Evolutionary conservation across 2,113 vertebrate species (phyloP), one percentile per base, ranked within the genome.

Genomic region (Mesembrinibis cayennensis): DNA sequence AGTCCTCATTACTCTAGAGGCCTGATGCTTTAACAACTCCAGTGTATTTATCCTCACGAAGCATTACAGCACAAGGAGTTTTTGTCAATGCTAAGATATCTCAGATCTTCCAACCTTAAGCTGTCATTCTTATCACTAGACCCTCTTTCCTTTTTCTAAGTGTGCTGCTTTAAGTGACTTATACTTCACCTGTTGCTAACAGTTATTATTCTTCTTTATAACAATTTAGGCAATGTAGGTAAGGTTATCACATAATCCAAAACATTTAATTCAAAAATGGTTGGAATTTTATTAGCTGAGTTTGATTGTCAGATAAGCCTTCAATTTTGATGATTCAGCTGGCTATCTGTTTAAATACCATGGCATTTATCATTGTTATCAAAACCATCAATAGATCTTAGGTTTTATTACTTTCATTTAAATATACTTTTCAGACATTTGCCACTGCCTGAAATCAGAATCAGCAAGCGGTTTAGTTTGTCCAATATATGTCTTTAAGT

Each of bases 381-480:
- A 73, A 93, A 90, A 66, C 14, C 66, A 7, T 40, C 30, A n/a
- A 50, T 29, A 50, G 14, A 47, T 53, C 45, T 85, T 59, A n/a
- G 30, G 8, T n/a, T 94, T 84, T 79, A 79, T 65, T 83, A n/a
- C 32, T 74, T 93, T 50, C 19, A 90, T 94, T 95, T 91, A 83
- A 88, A 50, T 82, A 91, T 29, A 61, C 13, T 10, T 91, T 91
- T 89, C 47, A 96, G 78, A 47, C 10, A 40, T 58, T 93, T 92
- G 8, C 16, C 27, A 73, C 19, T 67, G 40, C 44, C 13, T 82
- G 65, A 91, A 95, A 93, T 77, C 25, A 84, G 44, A 89, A 87
- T 73, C 63, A 82, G 26, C 11, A 77, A 84, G 45, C 30, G 85
- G 9, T 85, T 91, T 82, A 83, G 10, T 77, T 89, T 94, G 25